phyloP scores from a whole-genome alignment of 2,113 vertebrate species.

The Atherinomorus stipes region DNA sequence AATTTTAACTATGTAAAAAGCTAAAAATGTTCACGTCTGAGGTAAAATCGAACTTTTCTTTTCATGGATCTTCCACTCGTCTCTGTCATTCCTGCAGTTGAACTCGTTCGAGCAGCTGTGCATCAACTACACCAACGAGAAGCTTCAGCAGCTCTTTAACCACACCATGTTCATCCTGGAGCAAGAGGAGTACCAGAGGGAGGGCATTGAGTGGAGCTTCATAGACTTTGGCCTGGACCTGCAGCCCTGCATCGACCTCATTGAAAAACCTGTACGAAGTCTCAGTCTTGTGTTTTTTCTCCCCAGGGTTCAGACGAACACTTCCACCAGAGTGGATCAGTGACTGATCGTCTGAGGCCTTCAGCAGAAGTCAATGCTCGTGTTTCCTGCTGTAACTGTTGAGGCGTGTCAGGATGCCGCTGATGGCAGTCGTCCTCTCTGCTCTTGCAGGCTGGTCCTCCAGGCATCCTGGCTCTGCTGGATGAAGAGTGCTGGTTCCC shows the following conservation, averaged over 20 bases:
- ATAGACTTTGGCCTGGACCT: constrained; percentile 98
- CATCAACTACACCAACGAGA: constrained; percentile 99
- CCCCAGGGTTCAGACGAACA: neutral
- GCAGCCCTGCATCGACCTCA: constrained; percentile 97
- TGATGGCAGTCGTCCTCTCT: neutral
- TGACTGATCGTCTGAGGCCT: neutral
- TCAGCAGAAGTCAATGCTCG: neutral
- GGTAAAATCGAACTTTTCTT: neutral
- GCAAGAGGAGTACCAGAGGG: constrained; percentile 98
- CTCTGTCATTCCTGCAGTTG: constrained; percentile 82
- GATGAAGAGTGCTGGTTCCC: constrained; percentile 99
- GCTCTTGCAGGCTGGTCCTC: constrained; percentile 89
- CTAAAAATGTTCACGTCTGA: too few species aligned
- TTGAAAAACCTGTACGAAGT: constrained; percentile 90
- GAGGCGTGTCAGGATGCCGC: neutral
- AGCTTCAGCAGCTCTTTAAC: constrained; percentile 99
- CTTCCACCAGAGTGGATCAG: neutral
- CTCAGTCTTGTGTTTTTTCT: neutral
- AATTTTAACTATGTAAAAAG: too few species aligned
- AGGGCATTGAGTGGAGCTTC: constrained; percentile 99
- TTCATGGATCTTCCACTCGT: too few species aligned
- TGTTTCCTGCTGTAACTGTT: neutral
- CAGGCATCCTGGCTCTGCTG: constrained; percentile 93
- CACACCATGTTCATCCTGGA: constrained; percentile 99
- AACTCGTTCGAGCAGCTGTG: constrained; percentile 99